Conservation (phyloP, 2,797 vertebrate species). For the Channallabes apus region DNA sequence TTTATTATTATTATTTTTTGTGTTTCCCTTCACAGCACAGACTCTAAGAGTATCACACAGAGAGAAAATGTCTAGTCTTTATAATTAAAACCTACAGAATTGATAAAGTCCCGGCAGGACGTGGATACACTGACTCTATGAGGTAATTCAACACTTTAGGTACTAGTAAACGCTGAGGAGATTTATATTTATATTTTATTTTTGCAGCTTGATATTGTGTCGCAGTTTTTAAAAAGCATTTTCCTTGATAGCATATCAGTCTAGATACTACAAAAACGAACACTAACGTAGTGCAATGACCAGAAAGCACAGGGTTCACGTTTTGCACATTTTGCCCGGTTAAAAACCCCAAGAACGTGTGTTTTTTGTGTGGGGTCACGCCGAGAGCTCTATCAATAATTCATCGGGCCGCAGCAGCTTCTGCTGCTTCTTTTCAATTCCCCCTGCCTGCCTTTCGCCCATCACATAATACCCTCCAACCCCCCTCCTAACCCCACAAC, state of each 20-base stretch:
- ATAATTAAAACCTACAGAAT: not conserved
- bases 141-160: not conserved
- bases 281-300: not conserved
- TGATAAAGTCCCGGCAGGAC: not conserved
- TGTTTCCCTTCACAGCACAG: not conserved
- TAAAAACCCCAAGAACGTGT: slow-evolving; percentile 71
- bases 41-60: not conserved
- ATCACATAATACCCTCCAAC: slow-evolving; percentile 75
- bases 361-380: slow-evolving; percentile 67
- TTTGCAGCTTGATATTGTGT: not conserved
- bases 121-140: not conserved
- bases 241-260: not conserved
- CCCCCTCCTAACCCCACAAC: slow-evolving; percentile 54
- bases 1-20: not conserved
- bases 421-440: slow-evolving; percentile 76
- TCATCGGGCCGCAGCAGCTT: slow-evolving; percentile 77
- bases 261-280: not conserved
- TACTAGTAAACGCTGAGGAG: not conserved
- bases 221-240: not conserved
- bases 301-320: slow-evolving; percentile 7
- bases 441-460: slow-evolving; percentile 53
- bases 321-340: slow-evolving; percentile 68
- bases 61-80: not conserved
- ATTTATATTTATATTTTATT: not conserved
- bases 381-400: slow-evolving; percentile 84